phyloP scores from a whole-genome alignment of 2,797 vertebrate genomes.

The Aulostomus chinensis region DNA sequence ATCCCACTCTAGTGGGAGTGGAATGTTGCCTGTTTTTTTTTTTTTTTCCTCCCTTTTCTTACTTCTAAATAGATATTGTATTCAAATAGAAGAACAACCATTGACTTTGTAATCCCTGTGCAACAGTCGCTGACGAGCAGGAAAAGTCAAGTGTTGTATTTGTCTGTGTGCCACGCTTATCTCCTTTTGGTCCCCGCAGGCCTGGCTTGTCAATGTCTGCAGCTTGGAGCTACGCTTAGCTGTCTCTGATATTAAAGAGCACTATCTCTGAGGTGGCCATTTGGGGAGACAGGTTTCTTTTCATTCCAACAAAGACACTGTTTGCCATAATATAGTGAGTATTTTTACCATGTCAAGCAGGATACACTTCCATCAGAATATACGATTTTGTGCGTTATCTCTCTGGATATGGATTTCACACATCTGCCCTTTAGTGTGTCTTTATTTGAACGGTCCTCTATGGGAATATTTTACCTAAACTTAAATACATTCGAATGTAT shows the following conservation, averaged over 20 bases:
- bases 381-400: conserved; percentile 33
- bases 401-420: conserved; percentile 36
- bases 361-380: conserved; percentile 28
- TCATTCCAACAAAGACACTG: conserved; percentile 62
- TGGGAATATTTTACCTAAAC: no score
- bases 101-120: conserved; percentile 86
- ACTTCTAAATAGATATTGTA: conserved; percentile 81
- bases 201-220: conserved; percentile 85
- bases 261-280: conserved; percentile 79
- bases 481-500: no score
- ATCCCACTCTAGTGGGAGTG: conserved; percentile 74
- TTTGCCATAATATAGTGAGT: conserved; percentile 44
- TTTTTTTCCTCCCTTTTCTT: conserved; percentile 29
- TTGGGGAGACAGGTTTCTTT: conserved; percentile 77
- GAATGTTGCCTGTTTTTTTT: conserved; percentile 26
- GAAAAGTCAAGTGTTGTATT: conserved; percentile 86
- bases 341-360: conserved; percentile 40
- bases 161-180: conserved; percentile 83
- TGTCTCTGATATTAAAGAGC: conserved; percentile 83
- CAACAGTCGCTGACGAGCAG: conserved; percentile 78
- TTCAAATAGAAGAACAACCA: conserved; percentile 85
- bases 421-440: conserved; percentile 9
- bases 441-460: conserved; percentile 10
- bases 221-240: conserved; percentile 81
- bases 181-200: conserved; percentile 83